These are phyloP conservation scores for Chanos chanos DNA, from an alignment of 2,797 vertebrate species.

Conservation along the genomic window DNA sequence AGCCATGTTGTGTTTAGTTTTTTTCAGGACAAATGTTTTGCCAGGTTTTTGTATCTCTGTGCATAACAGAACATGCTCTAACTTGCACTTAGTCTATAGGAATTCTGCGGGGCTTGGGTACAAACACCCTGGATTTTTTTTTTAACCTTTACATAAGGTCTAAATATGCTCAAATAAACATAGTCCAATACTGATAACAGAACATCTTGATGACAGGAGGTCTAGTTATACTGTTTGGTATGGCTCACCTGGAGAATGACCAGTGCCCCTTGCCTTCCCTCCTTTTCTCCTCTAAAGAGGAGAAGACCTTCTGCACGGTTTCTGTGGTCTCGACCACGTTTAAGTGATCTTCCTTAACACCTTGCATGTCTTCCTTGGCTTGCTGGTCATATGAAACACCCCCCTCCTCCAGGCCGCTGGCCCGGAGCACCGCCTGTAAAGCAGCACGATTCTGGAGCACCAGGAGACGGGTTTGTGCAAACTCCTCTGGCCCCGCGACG, in stretches of 20 bases:
- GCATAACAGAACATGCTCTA: not conserved
- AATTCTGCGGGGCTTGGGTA: slow-evolving; percentile 21
- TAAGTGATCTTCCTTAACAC: slow-evolving; percentile 63
- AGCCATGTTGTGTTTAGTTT: no score
- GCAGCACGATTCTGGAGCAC: slow-evolving; percentile 74
- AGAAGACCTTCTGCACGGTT: slow-evolving; percentile 71
- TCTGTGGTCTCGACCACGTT: slow-evolving; percentile 59
- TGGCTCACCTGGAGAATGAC: slow-evolving; percentile 59
- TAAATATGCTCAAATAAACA: no score
- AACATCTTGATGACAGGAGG: not conserved
- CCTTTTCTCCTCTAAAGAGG: slow-evolving; percentile 66
- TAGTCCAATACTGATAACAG: no score
- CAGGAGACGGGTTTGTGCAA: slow-evolving; percentile 69
- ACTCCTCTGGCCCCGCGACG: slow-evolving; percentile 67
- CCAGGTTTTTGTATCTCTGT: no score
- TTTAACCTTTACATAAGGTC: no score
- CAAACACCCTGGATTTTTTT: no score
- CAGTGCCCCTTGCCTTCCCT: slow-evolving; percentile 58
- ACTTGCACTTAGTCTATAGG: slow-evolving; percentile 32
- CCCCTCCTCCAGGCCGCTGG: slow-evolving; percentile 66
- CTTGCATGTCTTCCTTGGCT: slow-evolving; percentile 65
- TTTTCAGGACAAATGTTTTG: no score
- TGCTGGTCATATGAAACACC: slow-evolving; percentile 64
- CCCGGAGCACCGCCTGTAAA: slow-evolving; percentile 63
- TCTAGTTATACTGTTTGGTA: not conserved